A percentile compares a stretch with the other conserved stretches of the same genome.
Conservation (phyloP, 2,113 vertebrate genomes). For the Catagonus wagneri region DNA sequence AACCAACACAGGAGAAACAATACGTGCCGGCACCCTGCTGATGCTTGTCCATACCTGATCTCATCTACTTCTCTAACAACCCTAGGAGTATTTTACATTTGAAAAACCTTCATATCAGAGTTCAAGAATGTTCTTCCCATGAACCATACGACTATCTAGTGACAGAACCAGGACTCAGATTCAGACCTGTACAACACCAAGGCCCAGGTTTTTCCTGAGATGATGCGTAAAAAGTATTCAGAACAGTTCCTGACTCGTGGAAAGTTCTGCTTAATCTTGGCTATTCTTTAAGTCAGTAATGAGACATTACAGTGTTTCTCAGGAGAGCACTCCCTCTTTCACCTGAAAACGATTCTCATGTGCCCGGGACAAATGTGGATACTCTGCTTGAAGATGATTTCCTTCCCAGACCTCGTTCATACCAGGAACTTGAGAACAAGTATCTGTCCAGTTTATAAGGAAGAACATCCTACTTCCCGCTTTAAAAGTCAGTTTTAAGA, state of each 20-base stretch:
- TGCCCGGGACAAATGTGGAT: not conserved
- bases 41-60: not conserved
- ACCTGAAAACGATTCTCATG: not conserved
- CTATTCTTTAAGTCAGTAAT: not conserved
- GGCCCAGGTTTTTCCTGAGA: not conserved
- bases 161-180: not conserved
- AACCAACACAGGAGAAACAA: not conserved
- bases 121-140: conserved; percentile 2
- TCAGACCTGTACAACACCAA: not conserved
- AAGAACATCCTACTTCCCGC: not conserved
- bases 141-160: not conserved
- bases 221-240: not conserved
- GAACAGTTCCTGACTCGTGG: not conserved
- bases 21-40: not conserved
- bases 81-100: not conserved
- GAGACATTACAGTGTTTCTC: not conserved
- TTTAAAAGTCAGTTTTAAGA: conserved; percentile 21
- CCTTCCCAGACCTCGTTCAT: not conserved
- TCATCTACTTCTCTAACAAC: not conserved
- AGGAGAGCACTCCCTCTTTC: not conserved
- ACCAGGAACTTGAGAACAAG: not conserved
- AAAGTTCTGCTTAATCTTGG: not conserved
- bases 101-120: conserved; percentile 35
- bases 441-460: not conserved
- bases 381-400: not conserved